Percentiles rank a stretch among this genome's conserved stretches.
These are phyloP conservation scores for Sylvicapra grimmia DNA, from an alignment of 2,113 vertebrate species.

Conservation along the genomic window DNA sequence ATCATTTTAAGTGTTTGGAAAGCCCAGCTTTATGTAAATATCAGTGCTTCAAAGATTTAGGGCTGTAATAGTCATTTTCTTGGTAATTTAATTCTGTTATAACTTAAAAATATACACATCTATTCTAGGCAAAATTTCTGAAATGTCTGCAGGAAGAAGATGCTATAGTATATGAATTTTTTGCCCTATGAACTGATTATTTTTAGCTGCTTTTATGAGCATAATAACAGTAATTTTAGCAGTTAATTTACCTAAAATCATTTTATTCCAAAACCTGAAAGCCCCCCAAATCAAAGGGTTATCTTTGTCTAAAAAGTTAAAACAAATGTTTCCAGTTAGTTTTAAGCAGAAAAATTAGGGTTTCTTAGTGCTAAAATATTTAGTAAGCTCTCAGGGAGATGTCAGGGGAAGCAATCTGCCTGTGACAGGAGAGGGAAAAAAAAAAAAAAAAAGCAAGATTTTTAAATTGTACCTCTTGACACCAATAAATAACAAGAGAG, in stretches of 20 bases:
- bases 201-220: slow-evolving; percentile 60
- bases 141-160: slow-evolving; percentile 44
- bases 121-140: slow-evolving; percentile 46
- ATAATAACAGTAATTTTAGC: slow-evolving; percentile 59
- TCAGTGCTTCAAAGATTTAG: not conserved
- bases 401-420: slow-evolving; percentile 27
- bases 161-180: slow-evolving; percentile 8
- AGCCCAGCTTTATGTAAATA: slow-evolving; percentile 35
- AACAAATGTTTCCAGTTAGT: slow-evolving; percentile 56
- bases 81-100: slow-evolving; percentile 41
- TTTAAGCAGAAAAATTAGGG: slow-evolving; percentile 44
- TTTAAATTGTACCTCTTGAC: slow-evolving; percentile 64
- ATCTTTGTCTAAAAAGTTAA: slow-evolving; percentile 59
- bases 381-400: slow-evolving; percentile 41
- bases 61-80: not conserved
- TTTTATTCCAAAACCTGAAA: slow-evolving; percentile 50
- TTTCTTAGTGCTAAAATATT: slow-evolving; percentile 58
- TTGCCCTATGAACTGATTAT: slow-evolving; percentile 56
- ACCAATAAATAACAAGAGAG: slow-evolving; percentile 65
- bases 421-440: slow-evolving; percentile 15
- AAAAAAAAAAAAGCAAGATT: slow-evolving; percentile 61
- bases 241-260: slow-evolving; percentile 56
- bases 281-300: slow-evolving; percentile 33
- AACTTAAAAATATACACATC: not conserved
- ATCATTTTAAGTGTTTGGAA: slow-evolving; percentile 4